Evolutionary conservation across 2,113 vertebrate species (phyloP).

Genomic region (Apistogramma diplotaenia): DNA sequence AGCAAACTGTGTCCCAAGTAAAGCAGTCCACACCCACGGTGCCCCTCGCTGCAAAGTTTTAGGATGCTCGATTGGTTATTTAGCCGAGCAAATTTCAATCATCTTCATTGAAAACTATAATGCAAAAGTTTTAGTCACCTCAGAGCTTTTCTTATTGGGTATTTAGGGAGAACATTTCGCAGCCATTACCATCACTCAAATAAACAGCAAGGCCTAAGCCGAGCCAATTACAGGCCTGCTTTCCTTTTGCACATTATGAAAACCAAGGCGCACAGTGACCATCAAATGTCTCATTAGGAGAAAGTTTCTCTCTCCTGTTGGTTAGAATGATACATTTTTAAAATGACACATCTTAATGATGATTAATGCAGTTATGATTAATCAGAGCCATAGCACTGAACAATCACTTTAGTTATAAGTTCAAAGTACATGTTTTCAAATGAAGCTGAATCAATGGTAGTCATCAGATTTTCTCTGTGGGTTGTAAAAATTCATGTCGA

Average conservation of each 20-base stretch:
- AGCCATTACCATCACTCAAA: slow-evolving; percentile 54
- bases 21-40: not conserved
- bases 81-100: slow-evolving; percentile 14
- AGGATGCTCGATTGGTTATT: not conserved
- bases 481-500: not conserved
- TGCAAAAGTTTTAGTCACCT: not conserved
- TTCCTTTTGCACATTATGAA: slow-evolving; percentile 15
- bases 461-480: not conserved
- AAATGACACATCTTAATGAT: not conserved
- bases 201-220: slow-evolving; percentile 25
- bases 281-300: slow-evolving; percentile 21
- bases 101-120: not conserved
- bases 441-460: not conserved
- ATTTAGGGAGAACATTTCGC: slow-evolving; percentile 39
- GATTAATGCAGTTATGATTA: not conserved
- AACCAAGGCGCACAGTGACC: slow-evolving; percentile 18
- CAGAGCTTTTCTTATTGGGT: slow-evolving; percentile 32
- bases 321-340: not conserved
- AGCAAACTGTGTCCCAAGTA: not conserved
- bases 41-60: not conserved
- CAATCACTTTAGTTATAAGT: not conserved
- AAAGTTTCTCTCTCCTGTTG: not conserved
- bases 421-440: not conserved
- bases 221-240: slow-evolving; percentile 37
- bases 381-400: not conserved